phyloP scores from a whole-genome alignment of 2,888 invertebrate species.

The Phlogophora meticulosa region DNA sequence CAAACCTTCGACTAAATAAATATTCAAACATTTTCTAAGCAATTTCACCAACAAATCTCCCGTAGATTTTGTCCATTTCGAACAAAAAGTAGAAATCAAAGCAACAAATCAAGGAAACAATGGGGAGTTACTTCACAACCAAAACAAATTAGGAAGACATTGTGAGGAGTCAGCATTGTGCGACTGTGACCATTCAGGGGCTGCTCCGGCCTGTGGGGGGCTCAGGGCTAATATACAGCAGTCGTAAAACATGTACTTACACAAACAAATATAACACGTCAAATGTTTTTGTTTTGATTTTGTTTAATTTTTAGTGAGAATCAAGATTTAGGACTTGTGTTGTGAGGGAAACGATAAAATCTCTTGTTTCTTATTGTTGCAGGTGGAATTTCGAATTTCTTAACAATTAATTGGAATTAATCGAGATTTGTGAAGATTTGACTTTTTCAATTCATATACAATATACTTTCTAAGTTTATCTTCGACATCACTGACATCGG shows the following conservation, averaged over 20 bases:
- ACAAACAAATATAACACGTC: constrained; percentile 63
- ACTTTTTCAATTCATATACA: too few species aligned
- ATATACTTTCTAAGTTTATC: too few species aligned
- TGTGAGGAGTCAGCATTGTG: constrained; percentile 69
- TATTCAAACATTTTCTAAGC: constrained; percentile 29
- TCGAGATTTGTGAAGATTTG: too few species aligned
- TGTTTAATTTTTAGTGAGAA: neutral
- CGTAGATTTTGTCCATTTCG: constrained; percentile 61
- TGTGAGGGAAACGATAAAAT: neutral
- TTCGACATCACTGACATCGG: too few species aligned
- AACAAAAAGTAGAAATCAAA: constrained; percentile 74
- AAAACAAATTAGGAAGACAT: constrained; percentile 87
- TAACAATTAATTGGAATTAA: too few species aligned
- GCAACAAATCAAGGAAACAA: constrained; percentile 83
- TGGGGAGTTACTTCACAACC: constrained; percentile 82
- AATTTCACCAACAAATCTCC: constrained; percentile 66
- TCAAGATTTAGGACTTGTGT: neutral
- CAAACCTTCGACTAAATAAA: neutral
- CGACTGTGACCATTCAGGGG: constrained; percentile 84
- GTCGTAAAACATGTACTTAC: constrained; percentile 82
- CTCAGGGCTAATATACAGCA: constrained; percentile 76
- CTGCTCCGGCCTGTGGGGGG: constrained; percentile 77
- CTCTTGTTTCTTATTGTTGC: too few species aligned
- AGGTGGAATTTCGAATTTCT: too few species aligned
- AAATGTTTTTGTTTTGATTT: constrained; percentile 56